Conservation (phyloP, 2,113 vertebrate genomes). For the Corythaixoides concolor region DNA sequence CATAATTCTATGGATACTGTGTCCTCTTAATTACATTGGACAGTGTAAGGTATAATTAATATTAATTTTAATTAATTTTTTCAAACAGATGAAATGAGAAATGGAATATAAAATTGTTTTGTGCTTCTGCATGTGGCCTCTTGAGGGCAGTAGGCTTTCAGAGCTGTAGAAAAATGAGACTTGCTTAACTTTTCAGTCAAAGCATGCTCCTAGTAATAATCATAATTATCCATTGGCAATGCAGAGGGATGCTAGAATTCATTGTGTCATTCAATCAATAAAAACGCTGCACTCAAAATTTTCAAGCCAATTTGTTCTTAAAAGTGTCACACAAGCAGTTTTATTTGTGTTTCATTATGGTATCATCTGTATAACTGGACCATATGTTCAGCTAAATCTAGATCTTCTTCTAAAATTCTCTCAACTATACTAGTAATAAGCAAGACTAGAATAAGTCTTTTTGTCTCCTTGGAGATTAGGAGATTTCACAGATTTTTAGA, state of each 20-base stretch:
- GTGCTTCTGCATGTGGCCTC: background rate
- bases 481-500: background rate
- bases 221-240: constrained; percentile 59
- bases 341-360: constrained; percentile 44
- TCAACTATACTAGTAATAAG: background rate
- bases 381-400: constrained; percentile 37
- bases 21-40: background rate
- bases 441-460: background rate
- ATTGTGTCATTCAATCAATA: constrained; percentile 59
- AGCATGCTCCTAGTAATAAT: constrained; percentile 36
- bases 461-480: background rate
- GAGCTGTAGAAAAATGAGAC: background rate
- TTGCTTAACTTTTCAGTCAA: constrained; percentile 24
- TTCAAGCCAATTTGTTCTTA: constrained; percentile 55
- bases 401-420: background rate
- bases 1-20: background rate
- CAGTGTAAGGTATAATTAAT: background rate
- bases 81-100: background rate
- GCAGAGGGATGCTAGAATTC: constrained; percentile 30
- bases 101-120: background rate
- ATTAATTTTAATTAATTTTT: background rate
- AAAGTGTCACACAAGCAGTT: constrained; percentile 58
- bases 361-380: constrained; percentile 18
- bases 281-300: constrained; percentile 49
- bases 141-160: constrained; percentile 63